Percentiles rank a stretch among this genome's conserved stretches.
phyloP scores from a whole-genome alignment of 2,888 invertebrate genomes.

The Imbricaverruca yamaguchii region DNA sequence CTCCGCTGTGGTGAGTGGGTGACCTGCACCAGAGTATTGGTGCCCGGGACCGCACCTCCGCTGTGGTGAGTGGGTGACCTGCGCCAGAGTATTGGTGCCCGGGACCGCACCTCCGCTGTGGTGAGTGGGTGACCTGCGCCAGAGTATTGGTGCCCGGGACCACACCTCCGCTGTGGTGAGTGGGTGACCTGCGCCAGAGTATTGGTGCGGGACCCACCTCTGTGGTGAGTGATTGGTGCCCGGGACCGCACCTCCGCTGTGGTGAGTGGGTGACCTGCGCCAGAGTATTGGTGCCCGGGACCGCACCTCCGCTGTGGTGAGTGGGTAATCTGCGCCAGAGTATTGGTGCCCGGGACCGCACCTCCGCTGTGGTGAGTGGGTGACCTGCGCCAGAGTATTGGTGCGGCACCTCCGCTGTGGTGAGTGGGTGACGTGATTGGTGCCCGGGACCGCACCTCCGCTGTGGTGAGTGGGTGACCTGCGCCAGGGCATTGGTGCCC shows the following conservation, averaged over 20 bases:
- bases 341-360: not conserved
- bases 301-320: no score
- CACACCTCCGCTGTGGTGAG: no score
- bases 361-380: conserved; percentile 58
- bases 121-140: conserved; percentile 46
- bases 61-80: conserved; percentile 51
- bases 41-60: no score
- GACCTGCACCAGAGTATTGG: not conserved
- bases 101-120: no score
- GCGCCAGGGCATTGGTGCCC: not conserved
- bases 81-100: not conserved
- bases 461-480: conserved; percentile 51
- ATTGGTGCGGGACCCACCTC: not conserved
- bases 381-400: not conserved
- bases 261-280: conserved; percentile 46
- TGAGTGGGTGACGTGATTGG: conserved; percentile 43
- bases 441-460: no score
- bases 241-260: no score
- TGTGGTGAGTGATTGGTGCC: conserved; percentile 51
- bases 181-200: conserved; percentile 33
- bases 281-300: not conserved
- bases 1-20: conserved; percentile 57
- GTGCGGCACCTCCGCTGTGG: conserved; percentile 47
- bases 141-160: not conserved
- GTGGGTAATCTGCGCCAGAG: conserved; percentile 37